Evolutionary conservation across 2,113 vertebrate species (phyloP).

Genomic region (Epinephelus lanceolatus): DNA sequence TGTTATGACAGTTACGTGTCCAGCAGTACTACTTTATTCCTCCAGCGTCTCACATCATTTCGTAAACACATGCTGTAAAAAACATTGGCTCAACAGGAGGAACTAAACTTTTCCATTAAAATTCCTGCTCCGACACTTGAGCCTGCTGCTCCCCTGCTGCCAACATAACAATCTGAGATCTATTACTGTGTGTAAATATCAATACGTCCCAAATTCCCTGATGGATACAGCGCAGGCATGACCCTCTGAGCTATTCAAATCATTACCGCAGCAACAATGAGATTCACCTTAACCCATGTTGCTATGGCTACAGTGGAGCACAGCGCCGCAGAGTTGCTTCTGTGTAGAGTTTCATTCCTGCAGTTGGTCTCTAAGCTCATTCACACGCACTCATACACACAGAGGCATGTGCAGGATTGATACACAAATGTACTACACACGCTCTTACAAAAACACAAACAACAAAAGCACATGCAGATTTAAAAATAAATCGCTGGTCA

Average conservation of each 20-base stretch:
- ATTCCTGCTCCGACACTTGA: constrained; percentile 23
- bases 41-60: not conserved
- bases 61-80: not conserved
- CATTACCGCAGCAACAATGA: constrained; percentile 47
- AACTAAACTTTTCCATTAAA: constrained; percentile 40
- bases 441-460: not conserved
- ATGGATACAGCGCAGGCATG: constrained; percentile 20
- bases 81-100: constrained; percentile 11
- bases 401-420: too few relatives aligned
- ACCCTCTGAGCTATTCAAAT: constrained; percentile 56
- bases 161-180: constrained; percentile 4
- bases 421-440: not conserved
- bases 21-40: not conserved
- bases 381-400: not conserved
- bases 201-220: constrained; percentile 29
- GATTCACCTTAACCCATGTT: constrained; percentile 61
- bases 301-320: constrained; percentile 67
- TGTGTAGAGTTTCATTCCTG: not conserved
- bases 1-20: not conserved
- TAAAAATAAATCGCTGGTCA: too few relatives aligned
- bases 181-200: constrained; percentile 46
- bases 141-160: constrained; percentile 8
- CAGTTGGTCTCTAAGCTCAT: not conserved
- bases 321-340: constrained; percentile 6
- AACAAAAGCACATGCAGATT: not conserved